phyloP scores from a whole-genome alignment of 2,888 invertebrate genomes.

The Temnothorax ravouxi region DNA sequence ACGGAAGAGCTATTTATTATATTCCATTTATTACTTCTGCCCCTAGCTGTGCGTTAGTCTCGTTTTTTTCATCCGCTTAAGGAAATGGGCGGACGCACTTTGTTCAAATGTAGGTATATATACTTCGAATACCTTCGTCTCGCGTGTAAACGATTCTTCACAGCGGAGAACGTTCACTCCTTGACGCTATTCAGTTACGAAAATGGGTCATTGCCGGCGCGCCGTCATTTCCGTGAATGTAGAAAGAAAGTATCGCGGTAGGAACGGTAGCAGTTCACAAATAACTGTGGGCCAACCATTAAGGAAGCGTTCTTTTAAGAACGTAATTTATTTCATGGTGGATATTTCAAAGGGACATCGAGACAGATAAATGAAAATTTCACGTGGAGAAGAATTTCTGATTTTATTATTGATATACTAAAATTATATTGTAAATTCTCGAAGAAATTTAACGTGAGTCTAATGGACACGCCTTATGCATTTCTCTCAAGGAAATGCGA shows the following conservation, averaged over 20 bases:
- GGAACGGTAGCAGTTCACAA: not conserved
- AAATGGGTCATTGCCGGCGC: conserved; percentile 80
- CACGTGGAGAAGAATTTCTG: not conserved
- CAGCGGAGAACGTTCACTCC: conserved; percentile 64
- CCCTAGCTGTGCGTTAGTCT: not conserved
- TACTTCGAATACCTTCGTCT: not conserved
- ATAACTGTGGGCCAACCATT: not conserved
- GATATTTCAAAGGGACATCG: too few relatives aligned
- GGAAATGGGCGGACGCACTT: conserved; percentile 76
- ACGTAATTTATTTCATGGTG: not conserved
- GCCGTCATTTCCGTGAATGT: conserved; percentile 70
- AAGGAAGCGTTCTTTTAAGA: not conserved
- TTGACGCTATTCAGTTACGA: conserved; percentile 70
- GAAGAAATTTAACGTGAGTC: not conserved
- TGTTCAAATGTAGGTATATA: conserved; percentile 4
- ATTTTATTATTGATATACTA: too few relatives aligned
- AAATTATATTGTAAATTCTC: not conserved
- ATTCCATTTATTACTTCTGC: conserved; percentile 2
- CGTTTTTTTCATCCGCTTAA: conserved; percentile 41
- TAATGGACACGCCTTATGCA: not conserved
- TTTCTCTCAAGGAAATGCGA: not conserved
- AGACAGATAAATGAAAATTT: not conserved
- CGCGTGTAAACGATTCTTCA: conserved; percentile 51
- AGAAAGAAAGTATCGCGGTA: conserved; percentile 62
- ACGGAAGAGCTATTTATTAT: not conserved